phyloP scores from a whole-genome alignment of 2,888 invertebrate genomes.

The Hydropsyche betteni region DNA sequence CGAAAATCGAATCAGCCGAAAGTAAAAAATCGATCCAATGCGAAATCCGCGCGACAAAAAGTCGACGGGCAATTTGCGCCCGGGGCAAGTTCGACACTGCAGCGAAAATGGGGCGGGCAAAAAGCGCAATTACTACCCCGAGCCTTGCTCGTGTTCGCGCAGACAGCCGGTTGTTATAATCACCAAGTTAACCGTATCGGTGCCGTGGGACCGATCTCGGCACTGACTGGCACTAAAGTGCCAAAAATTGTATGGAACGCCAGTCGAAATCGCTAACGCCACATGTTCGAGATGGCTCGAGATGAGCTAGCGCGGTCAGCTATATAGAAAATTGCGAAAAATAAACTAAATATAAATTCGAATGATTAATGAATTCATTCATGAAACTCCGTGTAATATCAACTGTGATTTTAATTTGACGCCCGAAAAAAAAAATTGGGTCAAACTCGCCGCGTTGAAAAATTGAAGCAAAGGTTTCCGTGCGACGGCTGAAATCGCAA shows the following conservation, averaged over 20 bases:
- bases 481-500: neutral
- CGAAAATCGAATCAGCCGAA: slow-evolving; percentile 15
- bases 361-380: neutral
- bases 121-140: slow-evolving; percentile 10
- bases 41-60: neutral
- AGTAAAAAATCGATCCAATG: neutral
- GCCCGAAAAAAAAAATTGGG: neutral
- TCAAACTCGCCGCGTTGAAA: slow-evolving; percentile 13
- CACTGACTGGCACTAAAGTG: slow-evolving; percentile 19
- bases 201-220: slow-evolving; percentile 36
- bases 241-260: slow-evolving; percentile 1
- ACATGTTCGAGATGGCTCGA: too few species aligned
- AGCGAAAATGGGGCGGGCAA: neutral
- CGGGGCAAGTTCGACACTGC: neutral
- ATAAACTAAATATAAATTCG: too few species aligned
- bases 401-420: neutral
- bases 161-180: slow-evolving; percentile 32
- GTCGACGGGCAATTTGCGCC: neutral
- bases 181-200: slow-evolving; percentile 41
- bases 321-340: too few species aligned
- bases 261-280: too few species aligned
- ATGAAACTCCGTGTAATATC: neutral
- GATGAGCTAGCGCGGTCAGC: too few species aligned
- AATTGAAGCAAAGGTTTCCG: neutral
- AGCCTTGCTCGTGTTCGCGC: slow-evolving; percentile 1